A percentile compares a stretch with the other conserved stretches of the same genome.
Conservation (phyloP, 1,140 invertebrate species). For the Cyclina sinensis region DNA sequence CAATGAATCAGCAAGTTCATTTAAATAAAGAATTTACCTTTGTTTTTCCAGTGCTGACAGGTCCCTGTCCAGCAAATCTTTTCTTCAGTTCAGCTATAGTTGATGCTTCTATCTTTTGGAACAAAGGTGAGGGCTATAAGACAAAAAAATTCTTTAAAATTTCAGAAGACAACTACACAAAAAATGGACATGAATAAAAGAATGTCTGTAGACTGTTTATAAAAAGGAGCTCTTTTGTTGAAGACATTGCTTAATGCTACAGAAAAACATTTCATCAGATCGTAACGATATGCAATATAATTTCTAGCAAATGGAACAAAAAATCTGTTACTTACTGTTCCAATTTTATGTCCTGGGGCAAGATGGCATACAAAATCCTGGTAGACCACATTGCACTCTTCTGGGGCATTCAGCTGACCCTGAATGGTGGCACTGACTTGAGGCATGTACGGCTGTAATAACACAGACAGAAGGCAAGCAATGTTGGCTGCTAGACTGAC, state of each 20-base stretch:
- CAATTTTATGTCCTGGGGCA: slow-evolving; percentile 94
- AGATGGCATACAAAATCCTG: slow-evolving; percentile 90
- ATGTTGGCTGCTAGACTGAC: slow-evolving; percentile 96
- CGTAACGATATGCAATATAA: no score
- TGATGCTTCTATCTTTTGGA: slow-evolving; percentile 94
- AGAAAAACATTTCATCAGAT: no score
- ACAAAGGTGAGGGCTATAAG: slow-evolving; percentile 92
- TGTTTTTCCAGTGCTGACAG: slow-evolving; percentile 35
- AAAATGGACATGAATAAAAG: no score
- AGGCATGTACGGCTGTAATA: slow-evolving; percentile 98
- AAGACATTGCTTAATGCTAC: no score
- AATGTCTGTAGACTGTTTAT: no score
- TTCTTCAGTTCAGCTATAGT: slow-evolving; percentile 92
- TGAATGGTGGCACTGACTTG: slow-evolving; percentile 90
- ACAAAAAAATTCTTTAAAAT: no score
- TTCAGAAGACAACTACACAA: no score
- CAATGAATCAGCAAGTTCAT: no score
- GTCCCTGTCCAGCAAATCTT: slow-evolving; percentile 89
- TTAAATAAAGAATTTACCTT: slow-evolving; percentile 42
- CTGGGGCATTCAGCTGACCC: slow-evolving; percentile 90
- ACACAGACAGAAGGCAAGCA: slow-evolving; percentile 92
- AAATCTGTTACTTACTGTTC: slow-evolving; percentile 89
- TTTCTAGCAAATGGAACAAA: no score
- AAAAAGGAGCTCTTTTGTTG: no score
- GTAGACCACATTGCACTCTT: slow-evolving; percentile 88